Conservation (phyloP, 2,797 vertebrate species). For the Lagorchestes hirsutus region DNA sequence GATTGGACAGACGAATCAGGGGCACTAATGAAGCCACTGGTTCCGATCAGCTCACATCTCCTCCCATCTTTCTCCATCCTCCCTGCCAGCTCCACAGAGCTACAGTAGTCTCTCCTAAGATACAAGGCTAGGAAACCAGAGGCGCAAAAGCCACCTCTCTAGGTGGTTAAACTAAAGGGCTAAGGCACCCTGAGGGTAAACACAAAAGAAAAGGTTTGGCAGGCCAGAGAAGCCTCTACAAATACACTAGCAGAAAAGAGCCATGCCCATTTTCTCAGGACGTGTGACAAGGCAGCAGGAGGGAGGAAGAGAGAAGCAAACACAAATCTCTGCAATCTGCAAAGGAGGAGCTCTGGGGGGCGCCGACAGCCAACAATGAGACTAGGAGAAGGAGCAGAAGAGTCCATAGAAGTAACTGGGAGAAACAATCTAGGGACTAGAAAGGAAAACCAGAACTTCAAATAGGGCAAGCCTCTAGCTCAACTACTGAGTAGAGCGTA, state of each 20-base stretch:
- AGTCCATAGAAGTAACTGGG: background rate
- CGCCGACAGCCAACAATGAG: background rate
- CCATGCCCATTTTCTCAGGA: slow-evolving; percentile 14
- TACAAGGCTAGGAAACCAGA: slow-evolving; percentile 44
- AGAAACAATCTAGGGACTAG: background rate
- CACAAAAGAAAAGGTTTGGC: slow-evolving; percentile 66
- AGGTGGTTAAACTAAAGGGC: slow-evolving; percentile 76
- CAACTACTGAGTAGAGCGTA: background rate
- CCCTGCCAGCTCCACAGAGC: slow-evolving; percentile 17
- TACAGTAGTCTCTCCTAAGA: slow-evolving; percentile 1
- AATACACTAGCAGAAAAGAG: slow-evolving; percentile 26
- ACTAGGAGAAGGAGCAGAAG: background rate
- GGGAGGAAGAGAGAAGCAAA: background rate
- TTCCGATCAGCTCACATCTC: slow-evolving; percentile 17
- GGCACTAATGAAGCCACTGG: slow-evolving; percentile 42
- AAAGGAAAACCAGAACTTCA: slow-evolving; percentile 27
- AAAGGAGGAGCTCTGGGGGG: background rate
- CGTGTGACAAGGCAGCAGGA: background rate
- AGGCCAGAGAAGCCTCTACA: slow-evolving; percentile 15
- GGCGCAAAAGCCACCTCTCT: slow-evolving; percentile 56
- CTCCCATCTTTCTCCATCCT: slow-evolving; percentile 11
- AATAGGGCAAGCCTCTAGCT: background rate
- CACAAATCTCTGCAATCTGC: background rate
- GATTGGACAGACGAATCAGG: background rate
- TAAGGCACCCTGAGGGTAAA: slow-evolving; percentile 71